A percentile compares a stretch with the other conserved stretches of the same genome.
phyloP scores from a whole-genome alignment of 1,140 invertebrate genomes.

The Archegozetes longisetosus region DNA sequence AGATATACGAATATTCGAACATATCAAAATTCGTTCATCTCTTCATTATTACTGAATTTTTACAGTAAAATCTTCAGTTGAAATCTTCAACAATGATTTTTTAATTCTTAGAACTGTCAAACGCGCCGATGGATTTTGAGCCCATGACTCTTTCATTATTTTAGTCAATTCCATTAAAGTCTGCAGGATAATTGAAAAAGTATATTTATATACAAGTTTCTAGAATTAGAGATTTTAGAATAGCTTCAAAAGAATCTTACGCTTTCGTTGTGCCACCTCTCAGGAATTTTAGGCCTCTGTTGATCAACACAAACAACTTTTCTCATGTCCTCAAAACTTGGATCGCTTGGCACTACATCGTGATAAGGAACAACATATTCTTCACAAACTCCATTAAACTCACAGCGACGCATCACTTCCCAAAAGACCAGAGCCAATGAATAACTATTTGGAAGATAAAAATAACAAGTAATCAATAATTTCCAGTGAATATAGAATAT shows the following conservation, averaged over 20 bases:
- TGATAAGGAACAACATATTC: slow-evolving; percentile 87
- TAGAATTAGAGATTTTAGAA: background rate
- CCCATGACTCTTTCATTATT: slow-evolving; percentile 94
- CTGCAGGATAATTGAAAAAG: slow-evolving; percentile 38
- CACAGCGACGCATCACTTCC: slow-evolving; percentile 63
- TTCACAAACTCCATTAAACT: slow-evolving; percentile 33
- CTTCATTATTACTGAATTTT: no score
- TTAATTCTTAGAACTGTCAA: slow-evolving; percentile 83
- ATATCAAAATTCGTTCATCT: no score
- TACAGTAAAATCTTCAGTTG: no score
- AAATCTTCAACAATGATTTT: slow-evolving; percentile 45
- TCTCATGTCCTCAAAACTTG: slow-evolving; percentile 81
- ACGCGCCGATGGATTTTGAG: slow-evolving; percentile 79
- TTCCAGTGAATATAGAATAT: slow-evolving; percentile 58
- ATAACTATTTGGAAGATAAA: slow-evolving; percentile 58
- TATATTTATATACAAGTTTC: background rate
- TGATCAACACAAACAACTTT: slow-evolving; percentile 69
- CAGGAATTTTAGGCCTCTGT: slow-evolving; percentile 70
- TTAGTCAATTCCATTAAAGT: slow-evolving; percentile 24
- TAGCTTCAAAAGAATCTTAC: no score
- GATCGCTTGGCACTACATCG: slow-evolving; percentile 78
- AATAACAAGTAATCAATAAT: slow-evolving; percentile 52
- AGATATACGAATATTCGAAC: no score
- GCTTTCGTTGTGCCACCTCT: background rate
- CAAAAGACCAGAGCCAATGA: slow-evolving; percentile 84